Base-by-base conservation (phyloP, 2,113 vertebrate species). In the Melanerpes aurifrons region DNA sequence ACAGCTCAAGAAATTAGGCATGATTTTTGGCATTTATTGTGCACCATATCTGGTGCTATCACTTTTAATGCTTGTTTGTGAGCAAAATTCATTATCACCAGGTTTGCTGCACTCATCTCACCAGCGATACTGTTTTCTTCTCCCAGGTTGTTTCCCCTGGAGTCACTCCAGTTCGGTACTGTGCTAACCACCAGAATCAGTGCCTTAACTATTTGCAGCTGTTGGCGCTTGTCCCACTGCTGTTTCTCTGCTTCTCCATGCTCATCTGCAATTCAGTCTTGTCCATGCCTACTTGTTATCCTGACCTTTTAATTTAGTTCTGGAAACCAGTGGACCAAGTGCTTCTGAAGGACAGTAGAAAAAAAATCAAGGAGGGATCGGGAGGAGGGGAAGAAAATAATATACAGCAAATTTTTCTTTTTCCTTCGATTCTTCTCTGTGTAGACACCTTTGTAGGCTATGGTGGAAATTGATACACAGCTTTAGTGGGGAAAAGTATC, bases 201-300 rank as follows among this genome's bases (percentile, higher is more conserved):
- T 76, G 18, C 78, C 3, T 6, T 67, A 73, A 75, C 76, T 73
- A 0, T 70, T 61, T 35, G 68, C 63, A 24, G 58, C 20, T 20
- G 1, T 37, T 95, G 93, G 90, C 9, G 15, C 86, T 81, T 24
- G 18, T 96, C 93, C 94, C 53, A 35, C 1, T 87, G 45, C 68
- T 74, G 31, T 84, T 59, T 48, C 89, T 81, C 56, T 94, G 75
- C 74, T 77, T n/a, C 16, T 93, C 64, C 8, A 1, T 79, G n/a
- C 71, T 97, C 85, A 93, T 96, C 82, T 94, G 89, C 87, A 82
- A 12, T 92, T 95, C 66, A 48, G 31, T 80, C 77, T 82, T 90
- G 83, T 82, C 87, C 31, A 37, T 85, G 76, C 43, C 58, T 82
- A 19, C 90, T 91, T 86, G 54, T 75, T 92, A 75, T 72, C 63